These are phyloP conservation scores for Perdita meconis DNA, from an alignment of 2,888 invertebrate genomes.

Conservation along the genomic window DNA sequence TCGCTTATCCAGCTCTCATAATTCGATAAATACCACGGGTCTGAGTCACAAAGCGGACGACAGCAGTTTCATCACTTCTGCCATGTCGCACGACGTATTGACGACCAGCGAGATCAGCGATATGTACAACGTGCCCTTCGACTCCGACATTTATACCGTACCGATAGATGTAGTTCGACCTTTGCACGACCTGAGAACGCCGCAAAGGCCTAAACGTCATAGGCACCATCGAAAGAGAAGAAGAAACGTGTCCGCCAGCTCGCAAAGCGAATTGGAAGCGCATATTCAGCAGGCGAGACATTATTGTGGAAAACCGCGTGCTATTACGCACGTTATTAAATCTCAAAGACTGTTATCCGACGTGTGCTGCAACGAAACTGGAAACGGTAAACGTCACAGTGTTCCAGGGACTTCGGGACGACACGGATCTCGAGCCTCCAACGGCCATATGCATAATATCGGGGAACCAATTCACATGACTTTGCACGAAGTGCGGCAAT, in stretches of 20 bases:
- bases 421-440: constrained; percentile 80
- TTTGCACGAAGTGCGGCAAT: constrained; percentile 92
- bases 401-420: constrained; percentile 88
- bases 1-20: constrained; percentile 94
- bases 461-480: constrained; percentile 93
- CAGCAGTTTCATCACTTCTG: constrained; percentile 94
- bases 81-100: constrained; percentile 94
- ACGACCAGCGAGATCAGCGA: constrained; percentile 91
- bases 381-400: constrained; percentile 88
- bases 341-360: constrained; percentile 82
- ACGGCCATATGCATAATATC: constrained; percentile 86
- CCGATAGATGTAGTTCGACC: constrained; percentile 92
- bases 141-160: constrained; percentile 94
- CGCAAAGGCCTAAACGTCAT: constrained; percentile 84
- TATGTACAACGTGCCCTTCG: constrained; percentile 95
- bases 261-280: constrained; percentile 83
- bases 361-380: constrained; percentile 79
- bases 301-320: constrained; percentile 81
- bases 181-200: constrained; percentile 83
- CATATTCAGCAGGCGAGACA: constrained; percentile 82
- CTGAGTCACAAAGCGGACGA: constrained; percentile 92
- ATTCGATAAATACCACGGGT: constrained; percentile 86
- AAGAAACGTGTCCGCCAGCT: constrained; percentile 85
- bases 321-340: constrained; percentile 82
- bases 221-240: constrained; percentile 84